These are phyloP conservation scores for Reinhardtius hippoglossoides DNA, from an alignment of 2,113 vertebrate species.

Conservation along the genomic window DNA sequence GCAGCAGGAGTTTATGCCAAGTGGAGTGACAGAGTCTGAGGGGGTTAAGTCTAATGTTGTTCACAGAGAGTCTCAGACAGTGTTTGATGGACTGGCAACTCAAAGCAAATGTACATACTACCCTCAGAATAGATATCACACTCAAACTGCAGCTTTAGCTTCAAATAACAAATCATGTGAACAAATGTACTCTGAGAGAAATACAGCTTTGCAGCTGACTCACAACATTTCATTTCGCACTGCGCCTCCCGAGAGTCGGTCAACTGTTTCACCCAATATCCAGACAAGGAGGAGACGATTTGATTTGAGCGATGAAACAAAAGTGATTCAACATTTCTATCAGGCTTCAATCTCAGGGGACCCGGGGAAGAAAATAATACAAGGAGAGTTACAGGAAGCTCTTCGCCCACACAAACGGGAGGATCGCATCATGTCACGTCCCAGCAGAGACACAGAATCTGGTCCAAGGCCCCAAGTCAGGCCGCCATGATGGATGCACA, in stretches of 20 bases:
- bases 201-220: background rate
- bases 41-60: constrained; percentile 24
- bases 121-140: constrained; percentile 16
- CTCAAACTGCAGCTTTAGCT: constrained; percentile 16
- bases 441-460: constrained; percentile 34
- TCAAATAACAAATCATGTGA: constrained; percentile 20
- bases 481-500: constrained; percentile 28
- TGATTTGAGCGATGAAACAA: background rate
- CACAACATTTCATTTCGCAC: constrained; percentile 9
- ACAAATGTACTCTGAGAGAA: constrained; percentile 24
- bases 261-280: background rate
- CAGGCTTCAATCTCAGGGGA: constrained; percentile 3
- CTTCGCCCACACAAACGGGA: constrained; percentile 15
- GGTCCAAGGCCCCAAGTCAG: constrained; percentile 23
- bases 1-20: constrained; percentile 17
- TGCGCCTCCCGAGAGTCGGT: constrained; percentile 6
- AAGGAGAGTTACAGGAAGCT: background rate
- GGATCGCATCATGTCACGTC: constrained; percentile 23
- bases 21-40: constrained; percentile 31
- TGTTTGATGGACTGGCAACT: constrained; percentile 28
- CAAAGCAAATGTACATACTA: constrained; percentile 38
- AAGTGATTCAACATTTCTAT: constrained; percentile 6
- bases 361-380: constrained; percentile 19
- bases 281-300: constrained; percentile 39
- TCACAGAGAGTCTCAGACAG: constrained; percentile 32